phyloP scores from a whole-genome alignment of 1,140 invertebrate genomes.

The Formica exsecta region DNA sequence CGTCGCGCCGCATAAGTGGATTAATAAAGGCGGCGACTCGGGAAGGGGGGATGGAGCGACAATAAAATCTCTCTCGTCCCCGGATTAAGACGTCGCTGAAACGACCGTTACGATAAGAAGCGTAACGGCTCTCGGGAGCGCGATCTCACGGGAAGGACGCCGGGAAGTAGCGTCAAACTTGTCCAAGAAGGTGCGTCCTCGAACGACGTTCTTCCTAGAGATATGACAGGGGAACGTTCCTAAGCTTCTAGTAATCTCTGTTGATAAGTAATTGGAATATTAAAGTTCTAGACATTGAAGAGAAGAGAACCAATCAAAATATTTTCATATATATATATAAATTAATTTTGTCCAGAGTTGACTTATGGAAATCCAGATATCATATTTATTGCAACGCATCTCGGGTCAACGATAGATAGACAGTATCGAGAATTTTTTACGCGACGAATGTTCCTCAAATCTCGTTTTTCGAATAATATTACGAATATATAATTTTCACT shows the following conservation, averaged over 20 bases:
- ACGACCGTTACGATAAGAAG: background rate
- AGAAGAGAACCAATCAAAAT: slow-evolving; percentile 4
- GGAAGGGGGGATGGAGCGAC: background rate
- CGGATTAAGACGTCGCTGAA: slow-evolving; percentile 23
- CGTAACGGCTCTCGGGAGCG: slow-evolving; percentile 19
- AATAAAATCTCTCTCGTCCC: slow-evolving; percentile 62
- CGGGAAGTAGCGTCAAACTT: slow-evolving; percentile 1
- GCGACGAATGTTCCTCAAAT: background rate
- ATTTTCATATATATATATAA: too few species aligned
- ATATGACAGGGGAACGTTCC: background rate
- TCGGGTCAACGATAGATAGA: too few species aligned
- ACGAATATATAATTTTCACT: background rate
- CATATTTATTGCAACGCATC: background rate
- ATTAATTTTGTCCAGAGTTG: background rate
- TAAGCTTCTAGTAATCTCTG: background rate
- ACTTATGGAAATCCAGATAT: background rate
- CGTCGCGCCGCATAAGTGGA: slow-evolving; percentile 59
- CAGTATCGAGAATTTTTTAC: background rate
- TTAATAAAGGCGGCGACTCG: slow-evolving; percentile 35
- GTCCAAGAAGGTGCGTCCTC: slow-evolving; percentile 17
- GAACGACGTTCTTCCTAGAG: slow-evolving; percentile 8
- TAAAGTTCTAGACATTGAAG: background rate
- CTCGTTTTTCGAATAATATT: background rate
- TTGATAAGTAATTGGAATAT: background rate
- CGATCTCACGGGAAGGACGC: background rate